These are phyloP conservation scores for Leptopilina myrica DNA, from an alignment of 2,888 invertebrate genomes.

Conservation along the genomic window DNA sequence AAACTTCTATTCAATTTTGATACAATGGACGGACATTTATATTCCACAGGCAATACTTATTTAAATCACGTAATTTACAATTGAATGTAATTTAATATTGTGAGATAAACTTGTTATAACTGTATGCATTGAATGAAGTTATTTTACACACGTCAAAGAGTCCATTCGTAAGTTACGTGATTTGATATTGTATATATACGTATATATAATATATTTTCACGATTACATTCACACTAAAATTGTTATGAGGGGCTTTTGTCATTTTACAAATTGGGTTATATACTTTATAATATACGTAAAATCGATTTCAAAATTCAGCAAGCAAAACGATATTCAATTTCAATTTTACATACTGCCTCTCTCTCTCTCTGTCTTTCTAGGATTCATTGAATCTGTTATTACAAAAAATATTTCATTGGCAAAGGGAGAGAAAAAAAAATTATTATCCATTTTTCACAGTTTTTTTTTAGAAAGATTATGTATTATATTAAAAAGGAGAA, in stretches of 20 bases:
- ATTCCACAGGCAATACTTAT: neutral
- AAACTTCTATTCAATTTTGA: neutral
- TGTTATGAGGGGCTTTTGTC: slow-evolving; percentile 24
- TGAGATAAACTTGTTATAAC: slow-evolving; percentile 6
- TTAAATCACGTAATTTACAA: slow-evolving; percentile 15
- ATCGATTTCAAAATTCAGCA: slow-evolving; percentile 17
- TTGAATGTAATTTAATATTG: slow-evolving; percentile 3
- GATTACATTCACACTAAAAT: neutral
- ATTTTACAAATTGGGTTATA: slow-evolving; percentile 33
- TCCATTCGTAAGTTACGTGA: slow-evolving; percentile 11
- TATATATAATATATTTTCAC: neutral
- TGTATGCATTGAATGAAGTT: neutral
- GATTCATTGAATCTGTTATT: neutral
- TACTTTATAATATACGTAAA: neutral
- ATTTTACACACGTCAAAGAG: slow-evolving; percentile 15
- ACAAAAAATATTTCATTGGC: no score
- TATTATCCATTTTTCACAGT: no score
- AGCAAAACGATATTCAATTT: neutral
- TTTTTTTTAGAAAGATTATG: no score
- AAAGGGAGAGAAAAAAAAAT: no score
- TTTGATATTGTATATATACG: neutral
- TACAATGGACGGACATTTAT: neutral
- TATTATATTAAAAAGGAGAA: no score
- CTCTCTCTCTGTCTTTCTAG: neutral
- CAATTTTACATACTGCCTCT: neutral